Evolutionary conservation across 2,888 invertebrate species (phyloP).

Genomic region (Harpalus rubripes): DNA sequence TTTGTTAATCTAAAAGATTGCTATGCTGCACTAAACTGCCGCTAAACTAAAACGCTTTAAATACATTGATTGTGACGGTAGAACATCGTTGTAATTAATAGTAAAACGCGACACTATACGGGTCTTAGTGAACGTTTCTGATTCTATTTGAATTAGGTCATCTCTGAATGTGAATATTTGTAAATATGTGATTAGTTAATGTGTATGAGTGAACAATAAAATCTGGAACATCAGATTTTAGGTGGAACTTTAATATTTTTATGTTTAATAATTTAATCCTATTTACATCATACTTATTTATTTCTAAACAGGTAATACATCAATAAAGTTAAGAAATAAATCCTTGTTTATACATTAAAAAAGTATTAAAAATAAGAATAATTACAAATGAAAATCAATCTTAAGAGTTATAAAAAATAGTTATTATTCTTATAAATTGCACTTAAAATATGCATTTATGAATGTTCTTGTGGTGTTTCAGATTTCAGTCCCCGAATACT

Average conservation of each 20-base stretch:
- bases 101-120: conserved; percentile 75
- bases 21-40: conserved; percentile 62
- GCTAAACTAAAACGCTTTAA: conserved; percentile 64
- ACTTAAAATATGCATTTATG: neutral
- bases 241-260: conserved; percentile 63
- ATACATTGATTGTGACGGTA: conserved; percentile 64
- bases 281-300: neutral
- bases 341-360: conserved; percentile 1
- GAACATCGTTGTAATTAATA: conserved; percentile 66
- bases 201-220: conserved; percentile 77
- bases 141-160: conserved; percentile 74
- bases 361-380: conserved; percentile 2
- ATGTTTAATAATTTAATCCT: conserved; percentile 15
- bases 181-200: conserved; percentile 77
- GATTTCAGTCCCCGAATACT: conserved; percentile 88
- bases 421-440: neutral
- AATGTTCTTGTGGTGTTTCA: conserved; percentile 67
- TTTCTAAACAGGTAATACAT: conserved; percentile 13
- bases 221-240: conserved; percentile 75
- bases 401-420: conserved; percentile 7
- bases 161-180: conserved; percentile 78
- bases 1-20: conserved; percentile 54
- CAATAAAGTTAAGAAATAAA: neutral
- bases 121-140: conserved; percentile 75
- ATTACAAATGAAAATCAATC: conserved; percentile 1